Conservation (phyloP, 2,888 invertebrate species). For the Mantis religiosa region DNA sequence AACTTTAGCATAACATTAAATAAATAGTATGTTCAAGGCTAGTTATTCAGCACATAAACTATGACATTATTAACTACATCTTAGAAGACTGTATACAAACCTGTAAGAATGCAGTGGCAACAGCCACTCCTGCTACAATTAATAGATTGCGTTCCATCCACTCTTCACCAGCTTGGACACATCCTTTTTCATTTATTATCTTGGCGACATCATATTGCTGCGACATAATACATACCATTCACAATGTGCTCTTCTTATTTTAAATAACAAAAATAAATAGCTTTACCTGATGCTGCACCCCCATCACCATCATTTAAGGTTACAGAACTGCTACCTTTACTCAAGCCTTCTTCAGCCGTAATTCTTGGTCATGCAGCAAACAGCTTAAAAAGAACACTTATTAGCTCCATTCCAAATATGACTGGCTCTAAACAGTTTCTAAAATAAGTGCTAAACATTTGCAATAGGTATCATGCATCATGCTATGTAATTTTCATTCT, state of each 20-base stretch:
- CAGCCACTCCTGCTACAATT: constrained; percentile 82
- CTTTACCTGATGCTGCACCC: neutral
- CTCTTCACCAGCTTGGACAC: constrained; percentile 87
- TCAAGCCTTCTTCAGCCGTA: neutral
- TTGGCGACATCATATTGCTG: constrained; percentile 76
- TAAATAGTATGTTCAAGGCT: no score
- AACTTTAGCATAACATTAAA: no score
- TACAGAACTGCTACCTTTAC: neutral
- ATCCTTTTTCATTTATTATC: constrained; percentile 84
- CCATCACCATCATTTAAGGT: neutral
- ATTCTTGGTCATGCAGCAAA: neutral
- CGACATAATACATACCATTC: constrained; percentile 1
- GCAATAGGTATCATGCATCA: neutral
- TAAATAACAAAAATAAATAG: neutral
- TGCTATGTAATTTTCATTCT: neutral
- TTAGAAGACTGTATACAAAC: constrained; percentile 55
- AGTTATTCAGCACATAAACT: no score
- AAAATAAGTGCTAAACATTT: neutral
- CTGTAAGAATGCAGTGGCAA: constrained; percentile 90
- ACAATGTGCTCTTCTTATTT: neutral
- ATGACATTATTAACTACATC: neutral
- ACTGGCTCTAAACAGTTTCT: neutral
- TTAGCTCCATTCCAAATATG: neutral
- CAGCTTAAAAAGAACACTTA: no score
- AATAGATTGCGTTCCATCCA: constrained; percentile 95